These are phyloP conservation scores for Picus viridis DNA, from an alignment of 2,797 vertebrate species.

Conservation along the genomic window DNA sequence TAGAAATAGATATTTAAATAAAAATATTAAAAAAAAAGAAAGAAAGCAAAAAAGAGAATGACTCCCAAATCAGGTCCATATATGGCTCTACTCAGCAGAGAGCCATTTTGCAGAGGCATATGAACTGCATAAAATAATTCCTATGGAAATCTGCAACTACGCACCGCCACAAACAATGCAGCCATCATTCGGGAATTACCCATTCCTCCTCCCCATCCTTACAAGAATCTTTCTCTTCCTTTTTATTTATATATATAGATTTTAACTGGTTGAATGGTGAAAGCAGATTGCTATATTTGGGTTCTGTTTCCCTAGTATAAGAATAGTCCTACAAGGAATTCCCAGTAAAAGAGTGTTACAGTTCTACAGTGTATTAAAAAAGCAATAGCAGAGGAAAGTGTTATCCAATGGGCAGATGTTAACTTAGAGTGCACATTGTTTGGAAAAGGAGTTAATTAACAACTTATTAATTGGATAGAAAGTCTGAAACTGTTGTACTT, in stretches of 20 bases:
- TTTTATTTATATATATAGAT: not conserved
- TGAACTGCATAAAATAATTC: constrained; percentile 30
- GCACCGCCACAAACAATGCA: not conserved
- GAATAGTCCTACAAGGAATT: constrained; percentile 60
- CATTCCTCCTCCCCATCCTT: constrained; percentile 40
- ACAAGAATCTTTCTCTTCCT: constrained; percentile 22
- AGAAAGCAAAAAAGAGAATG: not conserved
- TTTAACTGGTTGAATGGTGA: constrained; percentile 56
- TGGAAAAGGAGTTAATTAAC: constrained; percentile 93
- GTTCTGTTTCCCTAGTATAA: constrained; percentile 48
- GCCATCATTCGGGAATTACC: constrained; percentile 51
- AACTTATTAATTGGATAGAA: constrained; percentile 98
- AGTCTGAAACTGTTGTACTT: constrained; percentile 97
- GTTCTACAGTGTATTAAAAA: constrained; percentile 1
- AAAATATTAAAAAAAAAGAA: not conserved
- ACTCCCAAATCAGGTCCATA: constrained; percentile 22
- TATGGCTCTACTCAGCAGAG: constrained; percentile 38
- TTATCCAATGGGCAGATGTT: constrained; percentile 84
- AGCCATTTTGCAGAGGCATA: constrained; percentile 2
- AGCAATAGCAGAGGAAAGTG: constrained; percentile 54
- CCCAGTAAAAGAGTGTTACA: constrained; percentile 55
- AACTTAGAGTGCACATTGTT: constrained; percentile 84
- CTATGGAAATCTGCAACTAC: constrained; percentile 27
- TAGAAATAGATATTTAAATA: constrained; percentile 39
- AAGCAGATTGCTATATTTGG: constrained; percentile 57